Conservation (phyloP, 2,888 invertebrate species). For the Myopa testacea region DNA sequence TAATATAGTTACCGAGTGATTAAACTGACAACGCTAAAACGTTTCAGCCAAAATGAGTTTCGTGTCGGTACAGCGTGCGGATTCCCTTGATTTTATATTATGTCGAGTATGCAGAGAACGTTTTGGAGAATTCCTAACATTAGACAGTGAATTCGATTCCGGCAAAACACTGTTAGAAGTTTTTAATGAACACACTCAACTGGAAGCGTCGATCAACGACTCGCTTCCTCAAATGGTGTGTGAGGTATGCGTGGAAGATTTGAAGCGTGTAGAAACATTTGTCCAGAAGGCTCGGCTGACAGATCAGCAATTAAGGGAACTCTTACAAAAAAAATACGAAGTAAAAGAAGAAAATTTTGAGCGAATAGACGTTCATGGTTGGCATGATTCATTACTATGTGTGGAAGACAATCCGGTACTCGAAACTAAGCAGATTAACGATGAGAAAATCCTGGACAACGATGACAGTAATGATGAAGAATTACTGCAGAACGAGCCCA, state of each 20-base stretch:
- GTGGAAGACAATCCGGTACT: conserved; percentile 13
- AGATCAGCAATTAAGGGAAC: conserved; percentile 39
- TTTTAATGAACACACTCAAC: conserved; percentile 47
- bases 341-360: conserved; percentile 11
- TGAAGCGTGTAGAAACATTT: conserved; percentile 43
- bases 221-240: conserved; percentile 49
- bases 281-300: conserved; percentile 45
- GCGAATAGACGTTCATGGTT: not conserved
- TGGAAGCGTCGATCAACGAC: conserved; percentile 46
- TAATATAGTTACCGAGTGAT: no score
- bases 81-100: conserved; percentile 27
- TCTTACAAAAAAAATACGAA: conserved; percentile 20
- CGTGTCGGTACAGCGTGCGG: not conserved
- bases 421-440: not conserved
- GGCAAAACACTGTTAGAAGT: conserved; percentile 43
- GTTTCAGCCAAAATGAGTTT: not conserved
- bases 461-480: conserved; percentile 14
- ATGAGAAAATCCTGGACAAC: not conserved
- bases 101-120: conserved; percentile 50
- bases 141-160: conserved; percentile 44
- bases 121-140: conserved; percentile 45
- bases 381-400: not conserved
- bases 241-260: conserved; percentile 43
- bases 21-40: no score
- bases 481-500: conserved; percentile 31